phyloP scores from a whole-genome alignment of 2,113 vertebrate genomes.

The Callocephalon fimbriatum region DNA sequence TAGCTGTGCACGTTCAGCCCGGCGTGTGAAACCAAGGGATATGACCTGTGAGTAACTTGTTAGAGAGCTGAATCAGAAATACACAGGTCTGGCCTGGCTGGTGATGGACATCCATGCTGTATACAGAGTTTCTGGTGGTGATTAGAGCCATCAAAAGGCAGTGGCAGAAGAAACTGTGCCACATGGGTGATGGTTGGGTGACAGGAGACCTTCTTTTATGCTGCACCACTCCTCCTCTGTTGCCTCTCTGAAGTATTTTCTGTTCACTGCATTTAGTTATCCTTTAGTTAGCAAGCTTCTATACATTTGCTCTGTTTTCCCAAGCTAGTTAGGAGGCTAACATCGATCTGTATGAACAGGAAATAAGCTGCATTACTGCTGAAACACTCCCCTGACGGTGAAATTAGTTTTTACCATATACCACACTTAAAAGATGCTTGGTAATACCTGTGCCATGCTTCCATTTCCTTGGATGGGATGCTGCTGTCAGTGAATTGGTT shows the following conservation, averaged over 20 bases:
- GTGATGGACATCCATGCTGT: neutral
- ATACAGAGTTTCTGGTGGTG: neutral
- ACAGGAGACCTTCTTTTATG: neutral
- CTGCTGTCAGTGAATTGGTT: neutral
- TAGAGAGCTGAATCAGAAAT: neutral
- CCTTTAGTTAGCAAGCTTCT: neutral
- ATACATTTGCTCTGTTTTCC: neutral
- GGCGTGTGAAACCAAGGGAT: rapidly evolving
- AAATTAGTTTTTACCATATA: neutral
- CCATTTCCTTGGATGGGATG: neutral
- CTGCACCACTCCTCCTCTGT: neutral
- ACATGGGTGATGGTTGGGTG: neutral
- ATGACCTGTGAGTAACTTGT: neutral
- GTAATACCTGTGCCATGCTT: neutral
- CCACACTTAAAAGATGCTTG: neutral
- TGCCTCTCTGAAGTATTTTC: neutral
- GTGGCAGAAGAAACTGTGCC: neutral
- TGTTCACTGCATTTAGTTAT: neutral
- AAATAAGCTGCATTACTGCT: neutral
- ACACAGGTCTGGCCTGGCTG: neutral
- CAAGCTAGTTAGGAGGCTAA: neutral
- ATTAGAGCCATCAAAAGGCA: neutral
- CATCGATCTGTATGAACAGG: rapidly evolving
- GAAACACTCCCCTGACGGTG: neutral
- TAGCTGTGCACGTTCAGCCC: rapidly evolving